A percentile compares a stretch with the other conserved stretches of the same genome.
Evolutionary conservation across 53 echinoderm and acorn worm species (phyloP).

Genomic region (Astropecten irregularis): DNA sequence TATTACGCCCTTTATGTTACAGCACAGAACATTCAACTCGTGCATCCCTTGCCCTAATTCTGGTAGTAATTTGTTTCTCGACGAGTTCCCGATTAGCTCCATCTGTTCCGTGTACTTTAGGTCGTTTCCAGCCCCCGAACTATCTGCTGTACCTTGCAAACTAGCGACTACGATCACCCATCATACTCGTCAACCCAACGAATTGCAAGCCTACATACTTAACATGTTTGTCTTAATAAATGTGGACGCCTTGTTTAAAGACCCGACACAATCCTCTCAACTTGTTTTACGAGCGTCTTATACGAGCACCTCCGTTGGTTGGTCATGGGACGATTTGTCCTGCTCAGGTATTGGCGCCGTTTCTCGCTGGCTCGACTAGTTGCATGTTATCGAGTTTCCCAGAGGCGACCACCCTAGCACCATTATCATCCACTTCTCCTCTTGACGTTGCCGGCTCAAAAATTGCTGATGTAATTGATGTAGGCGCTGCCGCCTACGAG

Average conservation of each 20-base stretch:
- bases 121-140: neutral
- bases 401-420: too few species aligned
- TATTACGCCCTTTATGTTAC: neutral
- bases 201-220: conserved; percentile 38
- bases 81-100: neutral
- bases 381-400: too few species aligned
- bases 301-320: neutral
- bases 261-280: neutral
- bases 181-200: conserved; percentile 29
- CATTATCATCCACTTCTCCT: too few species aligned
- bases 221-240: conserved; percentile 22
- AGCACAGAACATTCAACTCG: neutral
- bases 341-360: neutral
- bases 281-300: neutral
- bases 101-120: neutral
- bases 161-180: conserved; percentile 41
- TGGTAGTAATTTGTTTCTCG: too few species aligned
- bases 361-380: neutral
- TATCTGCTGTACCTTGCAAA: conserved; percentile 19
- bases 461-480: too few species aligned
- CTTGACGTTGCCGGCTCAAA: too few species aligned
- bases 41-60: neutral
- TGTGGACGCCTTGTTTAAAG: neutral
- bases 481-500: too few species aligned
- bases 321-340: neutral